Evolutionary conservation across 2,113 vertebrate species (phyloP).

Genomic region (Ranitomeya imitator): DNA sequence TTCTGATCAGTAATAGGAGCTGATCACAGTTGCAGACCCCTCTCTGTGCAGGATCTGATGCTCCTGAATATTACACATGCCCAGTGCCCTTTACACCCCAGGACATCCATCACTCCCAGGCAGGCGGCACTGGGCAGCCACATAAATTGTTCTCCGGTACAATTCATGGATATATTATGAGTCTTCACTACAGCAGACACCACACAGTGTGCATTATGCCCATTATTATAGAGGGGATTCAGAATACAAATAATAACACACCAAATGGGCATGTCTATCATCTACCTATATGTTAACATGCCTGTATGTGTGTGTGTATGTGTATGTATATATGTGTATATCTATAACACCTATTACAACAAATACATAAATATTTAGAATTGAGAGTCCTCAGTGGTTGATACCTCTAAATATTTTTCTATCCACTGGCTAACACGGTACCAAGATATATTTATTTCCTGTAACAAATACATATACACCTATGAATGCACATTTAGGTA

Average conservation of each 20-base stretch:
- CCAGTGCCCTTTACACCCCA: constrained; percentile 11
- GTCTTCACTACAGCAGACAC: neutral
- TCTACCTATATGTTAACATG: too few species aligned
- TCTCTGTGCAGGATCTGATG: neutral
- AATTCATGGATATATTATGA: constrained; percentile 11
- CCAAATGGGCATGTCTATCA: too few species aligned
- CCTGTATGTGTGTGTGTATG: too few species aligned
- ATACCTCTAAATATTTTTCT: too few species aligned
- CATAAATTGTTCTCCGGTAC: neutral
- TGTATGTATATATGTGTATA: too few species aligned
- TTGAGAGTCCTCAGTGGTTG: too few species aligned
- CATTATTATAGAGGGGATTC: neutral
- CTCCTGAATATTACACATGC: neutral
- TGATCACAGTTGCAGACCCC: neutral
- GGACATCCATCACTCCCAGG: constrained; percentile 15
- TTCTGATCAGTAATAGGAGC: neutral
- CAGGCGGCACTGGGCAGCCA: constrained; percentile 19
- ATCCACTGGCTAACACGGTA: too few species aligned
- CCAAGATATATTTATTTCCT: too few species aligned
- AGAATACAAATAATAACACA: neutral
- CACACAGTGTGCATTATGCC: too few species aligned
- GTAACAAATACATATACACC: neutral
- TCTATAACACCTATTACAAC: too few species aligned
- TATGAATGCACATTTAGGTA: neutral
- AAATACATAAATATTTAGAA: too few species aligned